Evolutionary conservation across 2,888 invertebrate species (phyloP).

Genomic region (Mythimna impura): DNA sequence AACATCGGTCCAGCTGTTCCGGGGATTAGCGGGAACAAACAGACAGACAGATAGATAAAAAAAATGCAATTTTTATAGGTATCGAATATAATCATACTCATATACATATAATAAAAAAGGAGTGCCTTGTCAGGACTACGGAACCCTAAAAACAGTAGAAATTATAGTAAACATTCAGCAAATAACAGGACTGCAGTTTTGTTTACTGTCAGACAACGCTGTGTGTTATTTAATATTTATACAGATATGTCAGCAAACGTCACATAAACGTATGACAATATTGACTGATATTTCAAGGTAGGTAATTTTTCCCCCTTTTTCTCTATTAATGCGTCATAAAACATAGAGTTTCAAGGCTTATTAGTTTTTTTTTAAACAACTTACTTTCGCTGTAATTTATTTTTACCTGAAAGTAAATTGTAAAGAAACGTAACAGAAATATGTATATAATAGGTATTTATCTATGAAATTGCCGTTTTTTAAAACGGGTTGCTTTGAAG

Average conservation of each 20-base stretch:
- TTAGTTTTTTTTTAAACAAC: neutral
- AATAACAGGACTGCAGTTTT: conserved; percentile 17
- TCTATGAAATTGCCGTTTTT: no score
- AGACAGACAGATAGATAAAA: no score
- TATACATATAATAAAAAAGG: no score
- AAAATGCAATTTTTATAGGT: no score
- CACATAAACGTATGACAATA: conserved; percentile 22
- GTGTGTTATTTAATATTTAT: conserved; percentile 35
- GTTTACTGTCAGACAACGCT: conserved; percentile 19
- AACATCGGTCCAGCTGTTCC: no score
- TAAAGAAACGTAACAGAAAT: no score
- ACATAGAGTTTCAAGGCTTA: neutral
- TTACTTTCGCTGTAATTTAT: neutral
- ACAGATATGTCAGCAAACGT: conserved; percentile 5
- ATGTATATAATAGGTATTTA: no score
- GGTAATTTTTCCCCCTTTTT: neutral
- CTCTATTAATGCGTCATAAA: neutral
- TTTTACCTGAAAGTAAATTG: neutral
- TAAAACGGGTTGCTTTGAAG: no score
- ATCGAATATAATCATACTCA: no score
- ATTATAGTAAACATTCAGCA: conserved; percentile 18
- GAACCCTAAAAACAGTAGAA: neutral
- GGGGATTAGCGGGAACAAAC: no score
- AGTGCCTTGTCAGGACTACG: no score
- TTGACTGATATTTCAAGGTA: conserved; percentile 18